A percentile compares a stretch with the other conserved stretches of the same genome.
Evolutionary conservation across 2,113 vertebrate species (phyloP).

Genomic region (Gallinago media): DNA sequence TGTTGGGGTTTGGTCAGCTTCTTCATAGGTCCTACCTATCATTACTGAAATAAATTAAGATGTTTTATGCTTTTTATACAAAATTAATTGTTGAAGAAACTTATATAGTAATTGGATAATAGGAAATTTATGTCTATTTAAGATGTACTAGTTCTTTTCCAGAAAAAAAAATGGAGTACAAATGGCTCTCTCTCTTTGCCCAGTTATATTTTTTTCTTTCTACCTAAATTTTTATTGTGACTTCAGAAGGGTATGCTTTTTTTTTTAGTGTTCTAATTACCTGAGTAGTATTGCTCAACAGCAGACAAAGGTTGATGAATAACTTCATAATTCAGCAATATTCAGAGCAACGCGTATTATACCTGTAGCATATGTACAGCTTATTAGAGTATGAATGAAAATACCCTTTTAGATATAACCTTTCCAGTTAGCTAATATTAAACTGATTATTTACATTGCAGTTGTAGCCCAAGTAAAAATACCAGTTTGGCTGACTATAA

Average conservation of each 20-base stretch:
- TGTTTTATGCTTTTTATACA: not conserved
- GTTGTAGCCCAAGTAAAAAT: not conserved
- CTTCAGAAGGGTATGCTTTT: not conserved
- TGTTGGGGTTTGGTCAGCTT: not conserved
- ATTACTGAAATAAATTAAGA: not conserved
- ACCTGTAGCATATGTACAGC: not conserved
- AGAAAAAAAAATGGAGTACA: not conserved
- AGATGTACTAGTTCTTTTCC: not conserved
- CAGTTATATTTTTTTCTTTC: not conserved
- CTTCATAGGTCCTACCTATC: not conserved
- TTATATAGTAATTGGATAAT: not conserved
- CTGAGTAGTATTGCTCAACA: not conserved
- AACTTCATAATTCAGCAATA: not conserved
- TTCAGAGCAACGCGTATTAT: not conserved
- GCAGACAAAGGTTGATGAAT: not conserved
- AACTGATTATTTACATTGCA: not conserved
- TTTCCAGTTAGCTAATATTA: not conserved
- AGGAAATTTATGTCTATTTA: not conserved
- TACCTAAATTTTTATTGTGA: not conserved
- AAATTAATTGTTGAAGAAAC: not conserved
- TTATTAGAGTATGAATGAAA: not conserved
- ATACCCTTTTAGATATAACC: not conserved
- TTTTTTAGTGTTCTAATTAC: not conserved
- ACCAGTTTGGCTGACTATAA: not conserved
- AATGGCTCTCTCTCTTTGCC: not conserved